Evolutionary conservation across 2,113 vertebrate species (phyloP).

Genomic region (Cariama cristata): DNA sequence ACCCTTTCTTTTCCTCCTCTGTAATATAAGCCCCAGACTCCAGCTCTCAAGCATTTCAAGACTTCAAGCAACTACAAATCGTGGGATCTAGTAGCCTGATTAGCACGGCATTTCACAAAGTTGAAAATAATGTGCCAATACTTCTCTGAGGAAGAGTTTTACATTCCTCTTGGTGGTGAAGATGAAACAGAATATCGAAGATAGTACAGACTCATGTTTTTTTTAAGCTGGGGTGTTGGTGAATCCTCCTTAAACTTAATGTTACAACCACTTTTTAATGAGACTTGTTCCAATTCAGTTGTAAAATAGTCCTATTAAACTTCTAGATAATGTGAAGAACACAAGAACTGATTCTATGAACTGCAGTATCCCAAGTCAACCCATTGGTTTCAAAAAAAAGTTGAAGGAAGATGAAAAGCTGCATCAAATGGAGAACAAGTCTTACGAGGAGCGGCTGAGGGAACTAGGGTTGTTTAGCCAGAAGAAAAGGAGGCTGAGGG

Average conservation of each 20-base stretch:
- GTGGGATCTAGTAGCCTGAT: background rate
- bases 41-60: background rate
- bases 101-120: background rate
- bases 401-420: background rate
- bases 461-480: too few species aligned
- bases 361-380: background rate
- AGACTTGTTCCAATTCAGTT: background rate
- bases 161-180: background rate
- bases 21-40: background rate
- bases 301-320: background rate
- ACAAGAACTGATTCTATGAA: background rate
- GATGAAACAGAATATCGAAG: background rate
- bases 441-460: too few species aligned
- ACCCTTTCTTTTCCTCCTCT: background rate
- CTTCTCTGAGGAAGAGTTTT: background rate
- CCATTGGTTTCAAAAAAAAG: background rate
- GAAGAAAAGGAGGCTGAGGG: too few species aligned
- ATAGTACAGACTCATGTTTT: background rate
- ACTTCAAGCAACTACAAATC: background rate
- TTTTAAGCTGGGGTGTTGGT: background rate
- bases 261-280: background rate
- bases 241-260: background rate
- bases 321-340: background rate
- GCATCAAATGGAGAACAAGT: background rate
- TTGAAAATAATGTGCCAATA: background rate